Conservation (phyloP, 2,797 vertebrate species). For the Bradypodion pumilum region DNA sequence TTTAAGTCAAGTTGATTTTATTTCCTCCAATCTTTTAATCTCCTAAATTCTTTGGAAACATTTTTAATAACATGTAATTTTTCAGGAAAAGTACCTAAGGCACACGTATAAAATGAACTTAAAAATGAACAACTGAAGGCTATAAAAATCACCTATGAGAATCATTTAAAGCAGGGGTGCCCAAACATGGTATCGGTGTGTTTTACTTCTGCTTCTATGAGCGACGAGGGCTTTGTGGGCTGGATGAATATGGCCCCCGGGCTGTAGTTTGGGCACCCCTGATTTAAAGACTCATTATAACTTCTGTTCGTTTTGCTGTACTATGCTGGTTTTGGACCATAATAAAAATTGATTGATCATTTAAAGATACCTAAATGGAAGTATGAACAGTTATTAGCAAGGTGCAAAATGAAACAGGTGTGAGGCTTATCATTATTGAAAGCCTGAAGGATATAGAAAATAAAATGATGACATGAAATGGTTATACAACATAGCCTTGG, state of each 20-base stretch:
- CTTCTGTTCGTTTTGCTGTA: too few species aligned
- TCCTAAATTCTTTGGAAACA: conserved; percentile 53
- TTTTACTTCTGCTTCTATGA: too few species aligned
- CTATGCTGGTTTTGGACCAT: too few species aligned
- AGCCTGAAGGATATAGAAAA: conserved; percentile 53
- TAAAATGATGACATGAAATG: conserved; percentile 55
- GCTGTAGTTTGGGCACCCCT: too few species aligned
- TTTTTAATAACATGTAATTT: conserved; percentile 64
- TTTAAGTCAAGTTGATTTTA: not conserved
- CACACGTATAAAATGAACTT: conserved; percentile 47
- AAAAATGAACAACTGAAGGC: conserved; percentile 45
- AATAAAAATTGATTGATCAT: too few species aligned
- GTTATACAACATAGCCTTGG: conserved; percentile 50
- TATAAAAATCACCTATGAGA: conserved; percentile 42
- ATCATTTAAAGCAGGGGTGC: conserved; percentile 53
- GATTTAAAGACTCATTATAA: too few species aligned
- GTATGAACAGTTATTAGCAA: conserved; percentile 55
- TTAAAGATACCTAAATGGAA: conserved; percentile 46
- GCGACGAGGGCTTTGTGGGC: too few species aligned
- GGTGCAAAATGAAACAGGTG: conserved; percentile 47
- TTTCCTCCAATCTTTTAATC: conserved; percentile 54
- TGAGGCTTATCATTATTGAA: conserved; percentile 53
- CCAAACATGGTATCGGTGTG: too few species aligned
- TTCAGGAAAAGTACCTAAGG: conserved; percentile 54
- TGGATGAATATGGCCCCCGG: too few species aligned